phyloP scores from a whole-genome alignment of 2,888 invertebrate species.

The Tenthredo distinguenda region DNA sequence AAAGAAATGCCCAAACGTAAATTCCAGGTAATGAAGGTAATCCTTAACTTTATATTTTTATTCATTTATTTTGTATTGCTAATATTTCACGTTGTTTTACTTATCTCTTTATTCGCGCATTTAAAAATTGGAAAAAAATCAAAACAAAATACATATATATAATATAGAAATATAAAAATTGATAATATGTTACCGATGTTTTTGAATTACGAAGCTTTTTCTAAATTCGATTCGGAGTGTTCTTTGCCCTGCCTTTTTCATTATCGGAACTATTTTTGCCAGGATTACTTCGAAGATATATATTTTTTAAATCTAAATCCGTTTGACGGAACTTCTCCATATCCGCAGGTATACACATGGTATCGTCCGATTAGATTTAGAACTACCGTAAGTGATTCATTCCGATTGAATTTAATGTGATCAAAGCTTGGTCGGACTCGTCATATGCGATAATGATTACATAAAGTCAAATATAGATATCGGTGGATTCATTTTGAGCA shows the following conservation, averaged over 20 bases:
- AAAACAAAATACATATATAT: too few relatives aligned
- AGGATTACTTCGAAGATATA: neutral
- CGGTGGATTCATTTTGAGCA: too few relatives aligned
- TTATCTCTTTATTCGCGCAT: too few relatives aligned
- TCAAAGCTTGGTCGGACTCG: neutral
- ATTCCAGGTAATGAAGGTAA: conserved; percentile 24
- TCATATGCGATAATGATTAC: neutral
- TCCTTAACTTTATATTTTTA: neutral
- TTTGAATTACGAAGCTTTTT: too few relatives aligned
- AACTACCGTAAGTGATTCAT: conserved; percentile 6
- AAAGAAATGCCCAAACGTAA: conserved; percentile 34
- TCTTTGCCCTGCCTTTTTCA: too few relatives aligned
- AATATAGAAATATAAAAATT: too few relatives aligned
- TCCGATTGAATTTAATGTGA: neutral
- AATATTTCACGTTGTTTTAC: neutral
- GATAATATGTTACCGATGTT: too few relatives aligned
- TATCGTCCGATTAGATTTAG: neutral
- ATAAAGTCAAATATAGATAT: neutral
- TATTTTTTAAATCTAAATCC: neutral
- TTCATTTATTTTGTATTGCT: neutral
- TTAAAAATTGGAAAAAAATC: too few relatives aligned
- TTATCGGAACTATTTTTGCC: too few relatives aligned
- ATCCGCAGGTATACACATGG: neutral
- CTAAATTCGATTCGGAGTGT: too few relatives aligned
- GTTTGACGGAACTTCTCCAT: neutral